Conservation (phyloP, 2,113 vertebrate species). For the Neotoma lepida region DNA sequence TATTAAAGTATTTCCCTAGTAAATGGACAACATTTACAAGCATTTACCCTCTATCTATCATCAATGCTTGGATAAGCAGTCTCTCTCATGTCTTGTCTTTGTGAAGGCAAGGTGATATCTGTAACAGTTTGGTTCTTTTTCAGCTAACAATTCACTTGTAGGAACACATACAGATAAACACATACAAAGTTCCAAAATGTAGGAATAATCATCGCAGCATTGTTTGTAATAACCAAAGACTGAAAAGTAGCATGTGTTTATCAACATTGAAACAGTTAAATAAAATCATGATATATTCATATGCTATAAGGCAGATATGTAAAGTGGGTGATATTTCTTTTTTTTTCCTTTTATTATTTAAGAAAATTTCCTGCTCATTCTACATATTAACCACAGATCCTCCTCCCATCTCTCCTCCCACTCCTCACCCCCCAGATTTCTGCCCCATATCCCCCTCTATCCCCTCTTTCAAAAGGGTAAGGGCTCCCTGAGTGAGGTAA, state of each 20-base stretch:
- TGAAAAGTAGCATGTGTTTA: not conserved
- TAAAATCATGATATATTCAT: not conserved
- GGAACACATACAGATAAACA: not conserved
- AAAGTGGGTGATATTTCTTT: not conserved
- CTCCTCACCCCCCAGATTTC: too few species aligned
- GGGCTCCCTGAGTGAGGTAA: too few species aligned
- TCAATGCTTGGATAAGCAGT: not conserved
- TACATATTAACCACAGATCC: too few species aligned
- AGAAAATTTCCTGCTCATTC: too few species aligned
- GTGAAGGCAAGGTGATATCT: not conserved
- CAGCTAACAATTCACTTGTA: not conserved
- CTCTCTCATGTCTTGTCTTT: not conserved
- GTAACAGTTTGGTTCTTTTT: constrained; percentile 17
- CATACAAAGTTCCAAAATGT: not conserved
- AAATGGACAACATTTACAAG: not conserved
- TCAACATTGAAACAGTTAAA: not conserved
- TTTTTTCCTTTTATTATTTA: too few species aligned
- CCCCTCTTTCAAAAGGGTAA: too few species aligned
- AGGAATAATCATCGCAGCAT: not conserved
- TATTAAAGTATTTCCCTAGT: not conserved
- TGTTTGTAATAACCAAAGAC: not conserved
- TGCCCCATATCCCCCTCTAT: too few species aligned
- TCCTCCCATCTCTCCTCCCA: too few species aligned
- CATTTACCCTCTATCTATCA: not conserved
- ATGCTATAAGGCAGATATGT: not conserved